Evolutionary conservation across 2,888 invertebrate species (phyloP), one percentile per base, ranked within the genome.

Genomic region (Cancer borealis): DNA sequence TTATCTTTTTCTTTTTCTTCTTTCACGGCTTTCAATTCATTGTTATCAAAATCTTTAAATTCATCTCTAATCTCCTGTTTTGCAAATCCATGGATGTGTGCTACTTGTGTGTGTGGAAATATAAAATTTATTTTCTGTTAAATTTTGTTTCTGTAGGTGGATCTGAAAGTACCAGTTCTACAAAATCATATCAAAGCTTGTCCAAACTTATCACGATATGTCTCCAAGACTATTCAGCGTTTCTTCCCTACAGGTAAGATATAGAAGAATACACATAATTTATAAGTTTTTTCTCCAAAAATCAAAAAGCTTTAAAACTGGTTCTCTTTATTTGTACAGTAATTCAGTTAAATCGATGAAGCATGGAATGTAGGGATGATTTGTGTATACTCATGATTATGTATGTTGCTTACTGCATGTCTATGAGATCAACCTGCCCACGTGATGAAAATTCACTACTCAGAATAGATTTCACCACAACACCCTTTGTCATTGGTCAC

Each of bases 151-250:
- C 54, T 88, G 1, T 46, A 95, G 94, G 95, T 95, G 26, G 95
- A 95, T 49, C 54, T 95, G 60, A 95, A 95, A 92, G 94, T 95
- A 17, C 93, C 93, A 79, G 95, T 94, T 17, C 73, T 95, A 66
- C 95, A 95, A 92, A 95, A 95, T 54, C 94, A 95, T 66, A 93
- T 95, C 87, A 95, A 95, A 49, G 95, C 95, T 26, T 95, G 95
- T 89, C 95, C 95, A 6, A 95, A 95, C 92, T 93, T 95, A 12
- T 94, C 93, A 21, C 95, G 94, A 14, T 94, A 93, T 92, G 95
- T 95, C 3, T 92, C 94, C 39, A 95, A 95, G 73, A 92, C 93
- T 12, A 91, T 95, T 21, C 94, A 95, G 30, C 92, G 95, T 30
- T 95, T 90, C 90, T 95, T 95, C 60, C 95, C 94, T 30, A 47